Evolutionary conservation across 2,888 invertebrate genomes (phyloP).

Genomic region (Phymatocera aterrima): DNA sequence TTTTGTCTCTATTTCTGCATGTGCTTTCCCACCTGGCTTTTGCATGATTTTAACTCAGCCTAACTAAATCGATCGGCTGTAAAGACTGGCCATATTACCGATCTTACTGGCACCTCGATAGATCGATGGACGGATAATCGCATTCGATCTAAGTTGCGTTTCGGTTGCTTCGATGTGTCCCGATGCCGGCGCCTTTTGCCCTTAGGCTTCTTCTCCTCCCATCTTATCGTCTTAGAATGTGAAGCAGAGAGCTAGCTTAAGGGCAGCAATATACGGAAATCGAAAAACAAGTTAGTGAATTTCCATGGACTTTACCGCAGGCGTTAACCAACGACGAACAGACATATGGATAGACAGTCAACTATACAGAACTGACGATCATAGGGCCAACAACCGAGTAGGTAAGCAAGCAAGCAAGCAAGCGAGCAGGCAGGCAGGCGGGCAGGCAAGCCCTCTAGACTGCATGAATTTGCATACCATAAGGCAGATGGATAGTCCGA

Average conservation of each 20-base stretch:
- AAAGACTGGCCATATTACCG: neutral
- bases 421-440: neutral
- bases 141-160: neutral
- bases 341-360: neutral
- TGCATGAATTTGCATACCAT: constrained; percentile 32
- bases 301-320: constrained; percentile 30
- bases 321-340: constrained; percentile 2
- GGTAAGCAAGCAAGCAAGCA: neutral
- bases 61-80: neutral
- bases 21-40: too few relatives aligned
- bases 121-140: neutral
- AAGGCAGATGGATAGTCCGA: constrained; percentile 15
- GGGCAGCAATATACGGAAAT: neutral
- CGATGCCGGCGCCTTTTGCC: neutral
- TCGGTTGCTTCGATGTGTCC: neutral
- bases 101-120: neutral
- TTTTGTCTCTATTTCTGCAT: neutral
- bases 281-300: constrained; percentile 28
- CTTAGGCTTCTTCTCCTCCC: neutral
- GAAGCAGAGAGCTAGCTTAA: neutral
- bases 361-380: neutral
- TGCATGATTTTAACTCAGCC: neutral
- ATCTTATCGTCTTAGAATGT: constrained; percentile 7
- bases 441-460: neutral
- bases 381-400: constrained; percentile 5